Conservation (phyloP, 2,113 vertebrate species). For the Serinus canaria region DNA sequence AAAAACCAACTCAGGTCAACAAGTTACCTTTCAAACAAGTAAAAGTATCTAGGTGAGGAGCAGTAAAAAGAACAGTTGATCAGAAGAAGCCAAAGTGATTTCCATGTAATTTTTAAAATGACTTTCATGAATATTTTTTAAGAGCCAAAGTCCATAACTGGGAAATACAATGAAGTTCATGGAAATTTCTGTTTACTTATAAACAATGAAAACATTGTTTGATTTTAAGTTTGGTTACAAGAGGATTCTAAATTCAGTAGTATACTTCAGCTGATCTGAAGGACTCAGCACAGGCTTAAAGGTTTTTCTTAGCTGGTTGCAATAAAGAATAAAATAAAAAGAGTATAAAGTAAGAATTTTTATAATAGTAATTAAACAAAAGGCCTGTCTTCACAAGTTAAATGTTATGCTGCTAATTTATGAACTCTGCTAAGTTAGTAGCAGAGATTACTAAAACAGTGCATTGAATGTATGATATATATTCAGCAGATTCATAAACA, state of each 20-base stretch:
- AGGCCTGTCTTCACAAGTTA: not conserved
- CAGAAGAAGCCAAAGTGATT: not conserved
- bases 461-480: not conserved
- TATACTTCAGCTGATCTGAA: not conserved
- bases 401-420: not conserved
- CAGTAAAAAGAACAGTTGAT: not conserved
- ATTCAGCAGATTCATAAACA: not conserved
- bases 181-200: not conserved
- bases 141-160: not conserved
- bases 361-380: not conserved
- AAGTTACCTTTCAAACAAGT: not conserved
- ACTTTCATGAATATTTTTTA: not conserved
- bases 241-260: not conserved
- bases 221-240: not conserved
- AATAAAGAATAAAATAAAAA: not conserved
- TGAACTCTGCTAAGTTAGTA: not conserved
- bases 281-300: not conserved
- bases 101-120: not conserved
- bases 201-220: not conserved
- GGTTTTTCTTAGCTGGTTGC: not conserved
- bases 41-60: not conserved
- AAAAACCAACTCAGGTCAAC: not conserved
- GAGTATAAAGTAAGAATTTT: not conserved
- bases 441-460: not conserved
- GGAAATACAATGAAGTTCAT: not conserved